A percentile compares a stretch with the other conserved stretches of the same genome.
phyloP scores from a whole-genome alignment of 2,797 vertebrate species.

The Rallus crepitans region DNA sequence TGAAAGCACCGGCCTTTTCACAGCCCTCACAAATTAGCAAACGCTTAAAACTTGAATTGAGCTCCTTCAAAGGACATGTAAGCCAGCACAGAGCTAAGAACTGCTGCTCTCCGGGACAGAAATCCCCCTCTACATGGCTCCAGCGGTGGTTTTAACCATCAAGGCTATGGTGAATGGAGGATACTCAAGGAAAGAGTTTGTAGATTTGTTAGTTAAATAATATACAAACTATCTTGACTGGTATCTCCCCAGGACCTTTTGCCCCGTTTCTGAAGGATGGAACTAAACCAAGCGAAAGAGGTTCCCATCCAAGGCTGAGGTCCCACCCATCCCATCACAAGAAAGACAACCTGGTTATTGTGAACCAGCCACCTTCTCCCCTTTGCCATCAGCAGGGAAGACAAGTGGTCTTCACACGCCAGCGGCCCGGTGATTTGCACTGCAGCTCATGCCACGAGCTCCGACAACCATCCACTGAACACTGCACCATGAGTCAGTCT shows the following conservation, averaged over 20 bases:
- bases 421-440: rapidly evolving
- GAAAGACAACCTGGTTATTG: not conserved
- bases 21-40: not conserved
- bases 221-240: not conserved
- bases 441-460: no score
- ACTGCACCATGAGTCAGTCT: rapidly evolving
- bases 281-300: not conserved
- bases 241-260: not conserved
- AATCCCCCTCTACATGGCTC: not conserved
- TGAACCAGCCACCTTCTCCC: not conserved
- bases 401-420: rapidly evolving
- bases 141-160: not conserved
- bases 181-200: not conserved
- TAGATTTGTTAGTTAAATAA: not conserved
- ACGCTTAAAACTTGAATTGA: not conserved
- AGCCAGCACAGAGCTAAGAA: not conserved
- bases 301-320: rapidly evolving
- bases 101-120: not conserved
- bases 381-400: not conserved
- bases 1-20: not conserved
- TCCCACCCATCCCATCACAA: rapidly evolving
- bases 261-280: not conserved
- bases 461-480: no score
- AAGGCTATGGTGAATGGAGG: not conserved
- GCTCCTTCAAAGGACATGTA: not conserved